These are phyloP conservation scores for honey bee (Apis mellifera) DNA, from an alignment of 1,140 invertebrate species.

Conservation along the genomic window Amel_HAv3.1 CM009940.2:12338501-12339000, in stretches of 20 bases:
- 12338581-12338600: constrained; percentile 22
- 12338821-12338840: neutral
- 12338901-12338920: no score
- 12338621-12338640: constrained; percentile 25
- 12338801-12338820: neutral
- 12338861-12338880: neutral
- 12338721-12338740: neutral
- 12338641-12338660: neutral
- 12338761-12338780: neutral
- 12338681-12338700: constrained; percentile 33
- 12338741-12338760: neutral
- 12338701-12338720: constrained; percentile 24
- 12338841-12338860: neutral
- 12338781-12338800: neutral
- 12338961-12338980: no score
- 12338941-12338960: no score
- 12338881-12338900: neutral
- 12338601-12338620: neutral
- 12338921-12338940: no score
- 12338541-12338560: neutral
- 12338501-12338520: neutral
- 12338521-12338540: constrained; percentile 22
- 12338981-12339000: no score
- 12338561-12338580: constrained; percentile 22
- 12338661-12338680: constrained; percentile 40